These are phyloP conservation scores for Synaphobranchus kaupii DNA, from an alignment of 2,797 vertebrate genomes.

Conservation along the genomic window DNA sequence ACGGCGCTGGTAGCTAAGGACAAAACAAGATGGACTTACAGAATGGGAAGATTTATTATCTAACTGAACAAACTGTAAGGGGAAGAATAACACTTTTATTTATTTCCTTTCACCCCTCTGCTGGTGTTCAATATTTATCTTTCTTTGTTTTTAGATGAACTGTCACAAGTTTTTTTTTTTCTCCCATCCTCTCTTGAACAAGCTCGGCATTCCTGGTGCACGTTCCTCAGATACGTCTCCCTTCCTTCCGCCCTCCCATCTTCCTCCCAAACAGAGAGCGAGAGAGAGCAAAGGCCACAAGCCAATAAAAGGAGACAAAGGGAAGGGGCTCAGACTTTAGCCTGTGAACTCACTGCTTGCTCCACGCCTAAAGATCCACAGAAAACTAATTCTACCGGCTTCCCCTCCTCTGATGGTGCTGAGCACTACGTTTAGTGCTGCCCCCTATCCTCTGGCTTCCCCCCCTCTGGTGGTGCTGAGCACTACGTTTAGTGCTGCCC, in stretches of 20 bases:
- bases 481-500: too few species aligned
- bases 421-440: too few species aligned
- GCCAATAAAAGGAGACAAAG: slow-evolving; percentile 35
- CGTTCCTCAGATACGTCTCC: slow-evolving; percentile 36
- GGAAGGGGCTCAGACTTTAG: slow-evolving; percentile 13
- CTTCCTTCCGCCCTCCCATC: not conserved
- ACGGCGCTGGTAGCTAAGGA: slow-evolving; percentile 24
- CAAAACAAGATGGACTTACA: slow-evolving; percentile 24
- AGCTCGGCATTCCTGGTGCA: slow-evolving; percentile 34
- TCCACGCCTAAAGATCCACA: not conserved
- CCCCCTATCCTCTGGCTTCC: too few species aligned
- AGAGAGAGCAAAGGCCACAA: slow-evolving; percentile 30
- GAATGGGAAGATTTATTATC: slow-evolving; percentile 30
- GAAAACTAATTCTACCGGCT: slow-evolving; percentile 11
- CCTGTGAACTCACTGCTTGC: slow-evolving; percentile 1
- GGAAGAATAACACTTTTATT: slow-evolving; percentile 27
- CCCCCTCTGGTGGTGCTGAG: too few species aligned
- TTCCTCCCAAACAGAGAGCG: slow-evolving; percentile 22
- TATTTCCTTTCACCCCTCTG: slow-evolving; percentile 30
- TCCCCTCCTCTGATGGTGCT: too few species aligned
- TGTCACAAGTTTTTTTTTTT: slow-evolving; percentile 34
- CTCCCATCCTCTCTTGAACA: slow-evolving; percentile 28
- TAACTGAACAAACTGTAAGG: slow-evolving; percentile 33
- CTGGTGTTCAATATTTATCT: slow-evolving; percentile 44
- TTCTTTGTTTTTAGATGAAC: slow-evolving; percentile 39